phyloP scores from a whole-genome alignment of 2,797 vertebrate species.

The Crocodylus rhombifer region DNA sequence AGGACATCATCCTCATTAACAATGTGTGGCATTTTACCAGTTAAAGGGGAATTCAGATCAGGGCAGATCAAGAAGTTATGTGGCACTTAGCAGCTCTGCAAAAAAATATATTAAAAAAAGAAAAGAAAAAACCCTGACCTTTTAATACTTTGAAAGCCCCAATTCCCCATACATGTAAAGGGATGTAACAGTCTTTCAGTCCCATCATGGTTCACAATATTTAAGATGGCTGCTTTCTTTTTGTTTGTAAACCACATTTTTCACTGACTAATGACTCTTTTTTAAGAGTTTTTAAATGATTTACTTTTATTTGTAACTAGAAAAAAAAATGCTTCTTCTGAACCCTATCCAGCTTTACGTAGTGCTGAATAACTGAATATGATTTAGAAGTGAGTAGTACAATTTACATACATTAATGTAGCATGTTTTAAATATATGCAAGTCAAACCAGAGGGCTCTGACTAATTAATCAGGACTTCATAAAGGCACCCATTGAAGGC shows the following conservation, averaged over 20 bases:
- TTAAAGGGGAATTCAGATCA: not conserved
- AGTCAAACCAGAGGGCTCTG: not conserved
- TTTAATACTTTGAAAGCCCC: not conserved
- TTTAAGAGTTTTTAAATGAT: not conserved
- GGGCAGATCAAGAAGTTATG: not conserved
- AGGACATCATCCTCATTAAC: not conserved
- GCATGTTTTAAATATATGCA: not conserved
- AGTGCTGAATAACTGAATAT: not conserved
- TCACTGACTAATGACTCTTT: not conserved
- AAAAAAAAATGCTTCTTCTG: not conserved
- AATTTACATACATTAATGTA: not conserved
- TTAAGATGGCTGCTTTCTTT: not conserved
- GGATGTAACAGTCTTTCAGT: not conserved
- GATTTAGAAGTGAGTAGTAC: not conserved
- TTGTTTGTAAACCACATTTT: not conserved
- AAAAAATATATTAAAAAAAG: not conserved
- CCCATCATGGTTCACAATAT: not conserved
- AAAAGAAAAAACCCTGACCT: too few relatives aligned
- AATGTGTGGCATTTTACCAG: not conserved
- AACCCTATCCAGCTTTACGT: not conserved
- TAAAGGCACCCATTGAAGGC: not conserved
- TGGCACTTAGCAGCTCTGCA: not conserved
- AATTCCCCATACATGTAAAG: not conserved
- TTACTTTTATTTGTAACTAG: not conserved
- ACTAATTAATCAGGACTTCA: not conserved